Evolutionary conservation across 2,113 vertebrate genomes (phyloP).

Genomic region (Otocyon megalotis): DNA sequence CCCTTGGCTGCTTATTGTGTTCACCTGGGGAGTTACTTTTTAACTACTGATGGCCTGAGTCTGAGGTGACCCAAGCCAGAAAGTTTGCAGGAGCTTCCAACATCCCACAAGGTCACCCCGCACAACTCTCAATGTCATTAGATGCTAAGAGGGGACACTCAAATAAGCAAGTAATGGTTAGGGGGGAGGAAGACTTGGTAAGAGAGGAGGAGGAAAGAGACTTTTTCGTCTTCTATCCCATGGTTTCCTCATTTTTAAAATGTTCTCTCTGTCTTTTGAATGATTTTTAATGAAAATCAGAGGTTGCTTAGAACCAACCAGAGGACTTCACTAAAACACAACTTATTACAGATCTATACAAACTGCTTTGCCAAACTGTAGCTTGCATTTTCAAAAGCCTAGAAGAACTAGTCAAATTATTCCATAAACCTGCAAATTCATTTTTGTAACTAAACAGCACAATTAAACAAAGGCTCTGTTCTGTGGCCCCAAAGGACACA

Average conservation of each 20-base stretch:
- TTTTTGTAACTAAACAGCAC: conserved; percentile 48
- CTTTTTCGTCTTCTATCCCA: not conserved
- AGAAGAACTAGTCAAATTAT: conserved; percentile 44
- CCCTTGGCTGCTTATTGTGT: not conserved
- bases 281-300: conserved; percentile 50
- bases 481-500: not conserved
- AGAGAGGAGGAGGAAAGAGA: not conserved
- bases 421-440: conserved; percentile 26
- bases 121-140: not conserved
- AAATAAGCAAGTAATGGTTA: not conserved
- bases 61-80: not conserved
- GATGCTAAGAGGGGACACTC: not conserved
- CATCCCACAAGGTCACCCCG: not conserved
- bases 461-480: conserved; percentile 48
- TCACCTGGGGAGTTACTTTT: not conserved
- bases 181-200: not conserved
- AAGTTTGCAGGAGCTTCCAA: not conserved
- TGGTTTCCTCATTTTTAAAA: conserved; percentile 50
- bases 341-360: conserved; percentile 50
- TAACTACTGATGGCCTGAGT: not conserved
- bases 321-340: conserved; percentile 37
- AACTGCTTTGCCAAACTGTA: conserved; percentile 58
- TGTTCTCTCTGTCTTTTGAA: conserved; percentile 34
- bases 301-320: conserved; percentile 57
- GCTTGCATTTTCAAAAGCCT: conserved; percentile 58